Evolutionary conservation across 2,888 invertebrate species (phyloP), one percentile per base, ranked within the genome.

Genomic region (Sinotaia quadrata): DNA sequence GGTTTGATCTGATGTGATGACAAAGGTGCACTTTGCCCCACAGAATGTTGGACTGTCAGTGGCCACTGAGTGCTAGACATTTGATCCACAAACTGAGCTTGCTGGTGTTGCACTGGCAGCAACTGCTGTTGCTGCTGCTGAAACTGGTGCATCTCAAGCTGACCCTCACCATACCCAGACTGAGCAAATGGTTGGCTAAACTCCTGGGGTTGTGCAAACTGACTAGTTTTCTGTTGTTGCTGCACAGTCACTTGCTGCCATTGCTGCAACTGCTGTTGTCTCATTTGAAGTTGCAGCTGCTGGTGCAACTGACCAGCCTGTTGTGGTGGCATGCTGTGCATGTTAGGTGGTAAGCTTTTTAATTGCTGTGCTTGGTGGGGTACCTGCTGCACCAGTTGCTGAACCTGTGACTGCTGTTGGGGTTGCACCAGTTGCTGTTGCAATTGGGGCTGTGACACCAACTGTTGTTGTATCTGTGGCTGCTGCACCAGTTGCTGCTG

Each of bases 1-100:
- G 94, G 94, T 92, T 95, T 94, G 87, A 94, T 90, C 77, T 89
- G 88, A 76, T 88, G 88, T 41, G 76, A 93, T 91, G 85, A 93
- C 91, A 82, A 91, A 85, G 76, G 80, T 41, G 78, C 78, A 72
- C 82, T 82, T 72, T 84, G 84, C 12, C 80, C 78, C 72, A 83
- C 73, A 79, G 82, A 81, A 77, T 93, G 92, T 57, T 77, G 93
- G 91, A 87, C 86, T 74, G 85, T 87, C 86, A 93, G 92, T 78
- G 93, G 93, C 72, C 82, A 80, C 58, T 93, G 81, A 18, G 79
- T 83, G 33, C 76, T 82, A 69, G 81, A 75, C 83, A 88, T 84
- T 71, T 88, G 88, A 75, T 89, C 88, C 77, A 88, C 84, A 44
- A 87, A 79, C 75, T 88, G 87, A 49, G 76, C 79, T 67, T 83